Conservation (phyloP, 1,140 invertebrate species). For the Solenopsis invicta region DNA sequence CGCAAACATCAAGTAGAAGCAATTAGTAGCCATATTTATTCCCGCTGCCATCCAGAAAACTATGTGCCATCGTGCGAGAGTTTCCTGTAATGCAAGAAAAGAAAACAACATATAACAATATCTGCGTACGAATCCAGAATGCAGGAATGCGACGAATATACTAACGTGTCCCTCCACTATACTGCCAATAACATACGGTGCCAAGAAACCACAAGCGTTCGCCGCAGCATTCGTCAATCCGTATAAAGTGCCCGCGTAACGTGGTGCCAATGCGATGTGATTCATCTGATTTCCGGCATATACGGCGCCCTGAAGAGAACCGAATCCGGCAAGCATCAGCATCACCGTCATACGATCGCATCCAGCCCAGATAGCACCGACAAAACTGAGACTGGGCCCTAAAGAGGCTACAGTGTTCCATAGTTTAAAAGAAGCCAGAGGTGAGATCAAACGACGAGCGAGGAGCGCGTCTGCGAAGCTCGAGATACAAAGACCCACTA, state of each 20-base stretch:
- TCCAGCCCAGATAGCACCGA: constrained; percentile 92
- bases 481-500: constrained; percentile 90
- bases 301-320: constrained; percentile 91
- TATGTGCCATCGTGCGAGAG: constrained; percentile 93
- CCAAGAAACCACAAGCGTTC: constrained; percentile 95
- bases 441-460: constrained; percentile 88
- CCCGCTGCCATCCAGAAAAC: constrained; percentile 95
- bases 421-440: constrained; percentile 91
- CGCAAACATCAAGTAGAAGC: constrained; percentile 94
- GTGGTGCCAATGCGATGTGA: constrained; percentile 94
- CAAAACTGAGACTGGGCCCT: constrained; percentile 91
- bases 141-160: constrained; percentile 59
- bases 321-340: constrained; percentile 90
- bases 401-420: constrained; percentile 92
- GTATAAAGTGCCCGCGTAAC: constrained; percentile 95
- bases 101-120: neutral
- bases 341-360: constrained; percentile 91
- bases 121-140: neutral
- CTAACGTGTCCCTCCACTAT: constrained; percentile 91
- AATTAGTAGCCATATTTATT: constrained; percentile 92
- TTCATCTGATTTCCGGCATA: constrained; percentile 95
- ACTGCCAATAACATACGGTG: constrained; percentile 92
- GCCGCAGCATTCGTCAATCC: constrained; percentile 95
- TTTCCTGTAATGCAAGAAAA: constrained; percentile 89
- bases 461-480: constrained; percentile 91